Percentiles rank a stretch among this genome's conserved stretches.
These are phyloP conservation scores for Gymnobelideus leadbeateri DNA, from an alignment of 2,113 vertebrate species.

Conservation along the genomic window DNA sequence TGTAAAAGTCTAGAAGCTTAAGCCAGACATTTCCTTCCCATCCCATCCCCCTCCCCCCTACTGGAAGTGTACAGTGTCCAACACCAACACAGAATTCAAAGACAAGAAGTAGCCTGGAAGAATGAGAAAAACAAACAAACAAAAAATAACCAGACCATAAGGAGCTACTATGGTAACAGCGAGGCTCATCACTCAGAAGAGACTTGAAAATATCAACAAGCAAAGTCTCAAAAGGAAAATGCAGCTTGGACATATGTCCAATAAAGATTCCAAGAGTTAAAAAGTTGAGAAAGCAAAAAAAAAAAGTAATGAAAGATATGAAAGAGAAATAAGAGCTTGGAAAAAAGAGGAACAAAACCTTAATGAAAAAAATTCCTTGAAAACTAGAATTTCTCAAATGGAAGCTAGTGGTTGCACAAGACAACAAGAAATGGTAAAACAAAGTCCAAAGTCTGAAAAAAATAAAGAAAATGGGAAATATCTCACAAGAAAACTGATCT, in stretches of 20 bases:
- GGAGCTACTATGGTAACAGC: too few species aligned
- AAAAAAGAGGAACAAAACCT: neutral
- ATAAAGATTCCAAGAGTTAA: neutral
- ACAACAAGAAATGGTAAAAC: neutral
- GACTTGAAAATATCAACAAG: neutral
- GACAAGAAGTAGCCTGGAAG: neutral
- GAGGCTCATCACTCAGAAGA: too few species aligned
- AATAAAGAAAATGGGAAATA: neutral
- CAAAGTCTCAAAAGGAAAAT: neutral
- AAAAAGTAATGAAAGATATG: neutral
- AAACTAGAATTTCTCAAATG: neutral
- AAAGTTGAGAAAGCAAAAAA: neutral
- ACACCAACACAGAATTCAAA: neutral
- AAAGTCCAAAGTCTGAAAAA: neutral
- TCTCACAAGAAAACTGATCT: neutral
- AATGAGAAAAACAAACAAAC: neutral
- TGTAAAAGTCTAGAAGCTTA: neutral
- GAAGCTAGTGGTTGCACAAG: neutral
- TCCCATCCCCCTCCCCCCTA: too few species aligned
- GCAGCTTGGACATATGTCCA: neutral
- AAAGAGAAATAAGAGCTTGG: neutral
- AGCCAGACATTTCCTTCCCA: neutral
- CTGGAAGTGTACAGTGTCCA: neutral
- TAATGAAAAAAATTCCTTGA: neutral
- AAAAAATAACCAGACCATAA: neutral